Percentiles rank a stretch among this genome's conserved stretches.
These are phyloP conservation scores for Adelognathus sp. DNA, from an alignment of 2,888 invertebrate genomes.

Conservation along the genomic window DNA sequence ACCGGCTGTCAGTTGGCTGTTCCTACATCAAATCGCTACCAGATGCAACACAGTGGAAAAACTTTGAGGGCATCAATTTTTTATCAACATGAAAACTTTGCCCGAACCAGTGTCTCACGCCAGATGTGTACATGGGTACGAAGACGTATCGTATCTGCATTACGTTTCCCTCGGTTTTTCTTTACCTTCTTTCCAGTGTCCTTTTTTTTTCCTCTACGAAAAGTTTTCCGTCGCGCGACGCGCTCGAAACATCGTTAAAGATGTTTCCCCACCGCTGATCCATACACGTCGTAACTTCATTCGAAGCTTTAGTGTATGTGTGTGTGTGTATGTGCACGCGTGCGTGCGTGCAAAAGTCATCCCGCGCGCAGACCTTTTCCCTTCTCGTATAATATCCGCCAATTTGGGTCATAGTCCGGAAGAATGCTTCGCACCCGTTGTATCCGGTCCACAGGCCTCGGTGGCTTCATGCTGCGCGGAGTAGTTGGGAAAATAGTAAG, in stretches of 20 bases:
- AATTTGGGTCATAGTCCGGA: constrained; percentile 16
- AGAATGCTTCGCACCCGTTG: constrained; percentile 42
- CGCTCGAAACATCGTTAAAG: neutral
- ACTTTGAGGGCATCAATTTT: constrained; percentile 2
- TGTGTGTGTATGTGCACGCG: neutral
- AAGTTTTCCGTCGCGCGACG: neutral
- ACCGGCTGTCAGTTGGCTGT: neutral
- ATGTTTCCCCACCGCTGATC: neutral
- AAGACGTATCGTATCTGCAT: constrained; percentile 6
- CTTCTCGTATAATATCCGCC: neutral
- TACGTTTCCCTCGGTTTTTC: neutral
- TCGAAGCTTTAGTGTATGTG: neutral
- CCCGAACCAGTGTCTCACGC: neutral
- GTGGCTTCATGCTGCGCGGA: constrained; percentile 56
- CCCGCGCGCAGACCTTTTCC: neutral
- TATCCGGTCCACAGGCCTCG: constrained; percentile 35
- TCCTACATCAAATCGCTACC: constrained; percentile 6
- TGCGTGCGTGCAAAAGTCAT: neutral
- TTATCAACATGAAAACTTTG: constrained; percentile 5
- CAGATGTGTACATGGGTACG: neutral
- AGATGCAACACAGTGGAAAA: constrained; percentile 5
- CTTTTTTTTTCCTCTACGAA: neutral
- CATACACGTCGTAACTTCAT: neutral
- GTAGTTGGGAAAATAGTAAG: constrained; percentile 48
- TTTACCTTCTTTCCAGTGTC: neutral